A percentile compares a stretch with the other conserved stretches of the same genome.
Conservation (phyloP, 2,113 vertebrate species). For the Chamaetylas fuelleborni region DNA sequence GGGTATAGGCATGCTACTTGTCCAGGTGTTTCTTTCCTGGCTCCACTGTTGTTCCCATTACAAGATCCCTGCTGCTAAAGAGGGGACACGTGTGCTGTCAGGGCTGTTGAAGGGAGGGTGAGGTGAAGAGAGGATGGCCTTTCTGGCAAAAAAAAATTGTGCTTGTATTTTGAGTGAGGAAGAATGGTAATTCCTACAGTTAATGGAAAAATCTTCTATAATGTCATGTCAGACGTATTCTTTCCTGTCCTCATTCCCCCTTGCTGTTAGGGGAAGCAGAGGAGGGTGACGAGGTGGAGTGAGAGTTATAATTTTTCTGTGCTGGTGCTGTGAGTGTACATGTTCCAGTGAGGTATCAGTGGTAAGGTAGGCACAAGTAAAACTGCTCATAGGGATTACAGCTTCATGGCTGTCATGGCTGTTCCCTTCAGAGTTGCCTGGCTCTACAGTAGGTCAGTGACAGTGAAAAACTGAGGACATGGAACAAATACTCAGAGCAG, state of each 20-base stretch:
- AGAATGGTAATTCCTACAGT: neutral
- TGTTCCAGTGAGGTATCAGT: neutral
- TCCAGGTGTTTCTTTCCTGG: neutral
- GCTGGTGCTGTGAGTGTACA: neutral
- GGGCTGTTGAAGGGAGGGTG: neutral
- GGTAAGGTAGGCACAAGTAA: neutral
- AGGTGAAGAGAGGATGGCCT: neutral
- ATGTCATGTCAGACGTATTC: neutral
- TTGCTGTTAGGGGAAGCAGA: neutral
- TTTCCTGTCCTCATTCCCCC: neutral
- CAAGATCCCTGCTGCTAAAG: neutral
- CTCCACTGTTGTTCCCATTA: neutral
- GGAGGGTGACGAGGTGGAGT: neutral
- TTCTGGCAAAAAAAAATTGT: neutral
- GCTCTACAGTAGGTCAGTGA: neutral
- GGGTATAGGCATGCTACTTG: neutral
- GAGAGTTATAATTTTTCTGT: neutral
- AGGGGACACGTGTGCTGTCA: neutral
- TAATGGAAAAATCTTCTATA: neutral
- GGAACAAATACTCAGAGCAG: neutral
- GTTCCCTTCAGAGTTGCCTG: neutral
- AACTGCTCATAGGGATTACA: neutral
- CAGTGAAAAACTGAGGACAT: slow-evolving; percentile 18
- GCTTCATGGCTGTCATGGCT: neutral
- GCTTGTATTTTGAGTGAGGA: slow-evolving; percentile 1